Conservation (phyloP, 2,888 invertebrate genomes). For the Cloeon dipterum region DNA sequence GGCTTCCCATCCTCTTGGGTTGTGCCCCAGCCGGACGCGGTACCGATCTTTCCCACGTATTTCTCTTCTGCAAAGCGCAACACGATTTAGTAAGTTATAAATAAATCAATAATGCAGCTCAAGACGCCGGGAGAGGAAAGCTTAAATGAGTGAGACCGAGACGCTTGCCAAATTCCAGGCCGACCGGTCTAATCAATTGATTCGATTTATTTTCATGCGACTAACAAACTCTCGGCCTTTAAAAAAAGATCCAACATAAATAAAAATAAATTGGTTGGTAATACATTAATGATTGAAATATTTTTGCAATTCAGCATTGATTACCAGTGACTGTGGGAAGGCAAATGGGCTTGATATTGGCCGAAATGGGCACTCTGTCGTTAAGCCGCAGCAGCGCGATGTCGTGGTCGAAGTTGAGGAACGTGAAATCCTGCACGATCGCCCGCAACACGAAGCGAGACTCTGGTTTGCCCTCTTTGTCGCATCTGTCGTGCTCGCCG, state of each 20-base stretch:
- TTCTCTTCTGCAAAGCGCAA: slow-evolving; percentile 33
- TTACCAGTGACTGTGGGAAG: slow-evolving; percentile 42
- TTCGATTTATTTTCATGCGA: too few relatives aligned
- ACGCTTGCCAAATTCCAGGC: too few relatives aligned
- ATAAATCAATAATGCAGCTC: neutral
- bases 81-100: too few relatives aligned
- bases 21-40: slow-evolving; percentile 75
- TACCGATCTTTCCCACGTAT: slow-evolving; percentile 47
- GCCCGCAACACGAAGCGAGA: slow-evolving; percentile 56
- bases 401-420: slow-evolving; percentile 71
- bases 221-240: too few relatives aligned
- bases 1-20: slow-evolving; percentile 66
- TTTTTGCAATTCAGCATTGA: too few relatives aligned
- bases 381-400: slow-evolving; percentile 62
- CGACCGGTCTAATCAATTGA: too few relatives aligned
- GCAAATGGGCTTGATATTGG: slow-evolving; percentile 61
- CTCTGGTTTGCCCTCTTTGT: slow-evolving; percentile 44
- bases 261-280: neutral
- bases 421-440: slow-evolving; percentile 57
- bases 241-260: neutral
- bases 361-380: slow-evolving; percentile 54
- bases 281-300: neutral
- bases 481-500: slow-evolving; percentile 68
- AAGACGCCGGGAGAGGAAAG: too few relatives aligned
- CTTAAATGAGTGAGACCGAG: too few relatives aligned